Percentiles rank a stretch among this genome's conserved stretches.
Conservation (phyloP, 2,113 vertebrate species). For the Mesoclemmys tuberculata region DNA sequence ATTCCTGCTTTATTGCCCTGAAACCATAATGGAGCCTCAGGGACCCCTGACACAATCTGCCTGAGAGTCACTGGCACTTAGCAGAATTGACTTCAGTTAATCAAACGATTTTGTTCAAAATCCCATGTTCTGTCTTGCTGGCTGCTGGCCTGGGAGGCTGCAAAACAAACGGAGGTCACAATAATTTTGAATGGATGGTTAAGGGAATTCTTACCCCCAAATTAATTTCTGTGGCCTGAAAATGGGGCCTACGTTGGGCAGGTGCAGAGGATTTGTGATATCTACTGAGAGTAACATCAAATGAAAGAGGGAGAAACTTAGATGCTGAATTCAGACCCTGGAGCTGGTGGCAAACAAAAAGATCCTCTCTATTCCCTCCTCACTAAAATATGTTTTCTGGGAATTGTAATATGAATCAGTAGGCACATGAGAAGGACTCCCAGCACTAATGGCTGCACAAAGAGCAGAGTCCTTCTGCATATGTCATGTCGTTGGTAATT, state of each 20-base stretch:
- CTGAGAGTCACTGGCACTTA: constrained; percentile 71
- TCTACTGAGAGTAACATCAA: background rate
- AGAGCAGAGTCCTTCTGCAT: background rate
- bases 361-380: background rate
- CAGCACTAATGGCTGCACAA: background rate
- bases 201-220: constrained; percentile 16
- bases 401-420: background rate
- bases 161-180: constrained; percentile 16
- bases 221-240: background rate
- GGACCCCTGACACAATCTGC: constrained; percentile 58
- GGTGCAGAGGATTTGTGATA: background rate
- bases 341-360: background rate
- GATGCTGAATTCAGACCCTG: background rate
- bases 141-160: constrained; percentile 21
- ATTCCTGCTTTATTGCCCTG: constrained; percentile 57
- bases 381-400: background rate
- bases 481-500: background rate
- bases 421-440: background rate
- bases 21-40: constrained; percentile 64
- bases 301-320: background rate
- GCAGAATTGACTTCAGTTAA: constrained; percentile 74
- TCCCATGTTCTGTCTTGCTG: background rate
- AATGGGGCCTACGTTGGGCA: background rate
- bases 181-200: background rate
- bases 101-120: constrained; percentile 55